Evolutionary conservation across 2,113 vertebrate genomes (phyloP).

Genomic region (Sus scrofa): DNA sequence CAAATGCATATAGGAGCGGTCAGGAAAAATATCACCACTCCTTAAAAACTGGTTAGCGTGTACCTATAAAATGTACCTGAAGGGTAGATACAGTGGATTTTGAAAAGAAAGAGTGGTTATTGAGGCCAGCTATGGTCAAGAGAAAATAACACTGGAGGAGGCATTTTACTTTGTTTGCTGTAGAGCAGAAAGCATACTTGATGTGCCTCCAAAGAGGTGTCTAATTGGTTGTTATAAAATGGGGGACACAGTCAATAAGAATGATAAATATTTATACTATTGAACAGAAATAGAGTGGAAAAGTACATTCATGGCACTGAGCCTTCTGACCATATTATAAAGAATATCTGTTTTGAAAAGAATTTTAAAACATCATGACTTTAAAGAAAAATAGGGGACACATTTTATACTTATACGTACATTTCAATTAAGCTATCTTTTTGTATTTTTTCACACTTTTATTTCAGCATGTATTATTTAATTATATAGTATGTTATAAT

Average conservation of each 20-base stretch:
- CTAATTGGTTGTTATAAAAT: conserved; percentile 59
- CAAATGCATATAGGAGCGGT: not conserved
- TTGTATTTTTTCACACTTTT: conserved; percentile 25
- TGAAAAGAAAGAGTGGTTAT: conserved; percentile 35
- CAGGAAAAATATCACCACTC: not conserved
- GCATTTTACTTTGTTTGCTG: conserved; percentile 33
- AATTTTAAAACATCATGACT: conserved; percentile 38
- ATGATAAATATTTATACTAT: conserved; percentile 70
- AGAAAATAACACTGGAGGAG: conserved; percentile 25
- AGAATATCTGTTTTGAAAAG: conserved; percentile 7
- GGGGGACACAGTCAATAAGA: conserved; percentile 46
- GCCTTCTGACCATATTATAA: conserved; percentile 41
- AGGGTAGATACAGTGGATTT: not conserved
- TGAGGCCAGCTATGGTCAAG: not conserved
- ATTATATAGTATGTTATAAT: not conserved
- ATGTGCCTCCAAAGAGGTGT: conserved; percentile 76
- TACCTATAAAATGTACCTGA: conserved; percentile 28
- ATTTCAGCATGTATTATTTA: not conserved
- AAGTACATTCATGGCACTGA: conserved; percentile 69
- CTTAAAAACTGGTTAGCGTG: not conserved
- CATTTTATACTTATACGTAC: not conserved
- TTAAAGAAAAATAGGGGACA: not conserved
- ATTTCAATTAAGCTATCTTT: conserved; percentile 1
- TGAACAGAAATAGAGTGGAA: conserved; percentile 69
- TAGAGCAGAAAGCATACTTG: conserved; percentile 70